These are phyloP conservation scores for Eclectus roratus DNA, from an alignment of 2,113 vertebrate species.

Conservation along the genomic window DNA sequence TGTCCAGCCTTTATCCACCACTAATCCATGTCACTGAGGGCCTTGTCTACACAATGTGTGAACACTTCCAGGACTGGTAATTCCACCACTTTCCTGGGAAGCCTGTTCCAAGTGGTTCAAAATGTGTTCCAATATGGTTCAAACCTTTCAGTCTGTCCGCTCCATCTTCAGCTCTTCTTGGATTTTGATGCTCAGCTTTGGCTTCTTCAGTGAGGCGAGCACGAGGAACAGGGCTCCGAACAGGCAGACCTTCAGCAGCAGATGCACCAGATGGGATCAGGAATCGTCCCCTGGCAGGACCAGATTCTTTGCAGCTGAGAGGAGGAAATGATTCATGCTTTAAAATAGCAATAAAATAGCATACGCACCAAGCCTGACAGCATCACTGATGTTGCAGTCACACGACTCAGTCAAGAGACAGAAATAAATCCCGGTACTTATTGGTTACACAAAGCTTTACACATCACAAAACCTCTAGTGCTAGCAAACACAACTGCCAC, in stretches of 20 bases:
- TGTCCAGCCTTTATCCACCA: neutral
- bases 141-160: neutral
- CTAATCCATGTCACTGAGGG: neutral
- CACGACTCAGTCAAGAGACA: neutral
- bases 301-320: slow-evolving; percentile 60
- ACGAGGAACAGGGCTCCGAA: fast-evolving
- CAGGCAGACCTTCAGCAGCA: neutral
- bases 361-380: neutral
- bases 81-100: neutral
- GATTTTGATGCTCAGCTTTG: neutral
- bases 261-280: slow-evolving; percentile 26
- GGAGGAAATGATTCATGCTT: neutral
- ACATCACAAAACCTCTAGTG: neutral
- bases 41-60: neutral
- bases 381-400: neutral
- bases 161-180: neutral
- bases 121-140: neutral
- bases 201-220: neutral
- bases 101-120: neutral
- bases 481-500: neutral
- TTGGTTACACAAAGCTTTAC: neutral
- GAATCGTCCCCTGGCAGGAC: neutral
- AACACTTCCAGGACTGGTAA: neutral
- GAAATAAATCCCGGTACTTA: neutral
- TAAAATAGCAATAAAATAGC: neutral